Evolutionary conservation across 2,797 vertebrate genomes (phyloP).

Genomic region (Oryzias sinensis): DNA sequence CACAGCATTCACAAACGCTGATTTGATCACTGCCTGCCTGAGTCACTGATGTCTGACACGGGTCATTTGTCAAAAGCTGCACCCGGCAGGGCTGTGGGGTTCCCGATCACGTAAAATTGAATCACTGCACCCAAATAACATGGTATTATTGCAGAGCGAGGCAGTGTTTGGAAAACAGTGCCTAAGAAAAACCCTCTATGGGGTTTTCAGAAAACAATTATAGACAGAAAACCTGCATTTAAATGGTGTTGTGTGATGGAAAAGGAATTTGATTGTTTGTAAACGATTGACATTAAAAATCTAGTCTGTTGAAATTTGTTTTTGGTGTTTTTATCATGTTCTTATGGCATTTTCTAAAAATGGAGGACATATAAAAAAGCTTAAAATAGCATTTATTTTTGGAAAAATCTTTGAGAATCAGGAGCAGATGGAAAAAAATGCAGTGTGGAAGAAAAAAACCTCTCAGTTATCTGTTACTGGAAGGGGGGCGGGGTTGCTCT

Average conservation of each 20-base stretch:
- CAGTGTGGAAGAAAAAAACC: too few species aligned
- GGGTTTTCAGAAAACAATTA: constrained; percentile 23
- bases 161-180: constrained; percentile 42
- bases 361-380: too few species aligned
- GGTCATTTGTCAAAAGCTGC: constrained; percentile 58
- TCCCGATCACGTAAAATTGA: constrained; percentile 66
- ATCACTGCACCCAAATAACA: constrained; percentile 53
- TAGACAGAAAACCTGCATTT: constrained; percentile 20
- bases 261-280: constrained; percentile 19
- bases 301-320: too few species aligned
- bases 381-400: too few species aligned
- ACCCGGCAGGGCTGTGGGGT: constrained; percentile 28
- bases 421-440: too few species aligned
- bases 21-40: constrained; percentile 27
- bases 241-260: constrained; percentile 20
- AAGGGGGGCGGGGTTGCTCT: constrained; percentile 1
- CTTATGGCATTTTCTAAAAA: too few species aligned
- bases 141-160: constrained; percentile 53
- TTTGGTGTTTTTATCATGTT: too few species aligned
- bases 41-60: constrained; percentile 50
- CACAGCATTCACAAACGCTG: constrained; percentile 34
- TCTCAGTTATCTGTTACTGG: constrained; percentile 25
- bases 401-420: too few species aligned
- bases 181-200: constrained; percentile 32
- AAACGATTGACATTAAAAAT: too few species aligned